phyloP scores from a whole-genome alignment of 1,140 invertebrate species.

The Camponotus vicinus region DNA sequence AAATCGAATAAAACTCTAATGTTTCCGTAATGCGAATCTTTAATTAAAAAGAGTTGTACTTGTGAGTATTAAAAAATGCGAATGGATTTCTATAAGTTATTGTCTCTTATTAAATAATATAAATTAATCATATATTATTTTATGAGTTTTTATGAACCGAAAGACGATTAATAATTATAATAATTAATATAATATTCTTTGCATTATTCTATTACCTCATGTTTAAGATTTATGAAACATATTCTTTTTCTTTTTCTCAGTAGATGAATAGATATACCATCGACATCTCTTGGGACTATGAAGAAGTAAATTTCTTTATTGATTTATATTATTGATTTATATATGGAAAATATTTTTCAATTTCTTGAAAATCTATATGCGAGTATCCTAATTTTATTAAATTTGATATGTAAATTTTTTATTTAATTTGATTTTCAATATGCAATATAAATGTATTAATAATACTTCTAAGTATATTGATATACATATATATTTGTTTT shows the following conservation, averaged over 20 bases:
- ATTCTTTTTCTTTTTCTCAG: not conserved
- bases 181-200: too few relatives aligned
- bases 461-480: not conserved
- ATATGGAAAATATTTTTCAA: not conserved
- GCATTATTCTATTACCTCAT: too few relatives aligned
- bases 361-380: not conserved
- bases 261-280: not conserved
- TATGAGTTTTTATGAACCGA: not conserved
- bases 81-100: not conserved
- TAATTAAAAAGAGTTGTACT: not conserved
- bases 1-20: conserved; percentile 5
- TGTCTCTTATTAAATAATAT: not conserved
- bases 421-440: not conserved
- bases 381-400: not conserved
- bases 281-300: conserved; percentile 16
- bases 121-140: conserved; percentile 1
- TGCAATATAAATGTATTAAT: not conserved
- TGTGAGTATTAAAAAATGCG: not conserved
- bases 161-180: too few relatives aligned
- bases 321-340: conserved; percentile 30
- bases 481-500: too few relatives aligned
- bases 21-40: not conserved
- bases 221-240: not conserved
- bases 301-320: conserved; percentile 5
- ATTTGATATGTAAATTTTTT: not conserved